Percentiles rank a stretch among this genome's conserved stretches.
Conservation (phyloP, 2,113 vertebrate genomes). For the Siphamia tubifer region DNA sequence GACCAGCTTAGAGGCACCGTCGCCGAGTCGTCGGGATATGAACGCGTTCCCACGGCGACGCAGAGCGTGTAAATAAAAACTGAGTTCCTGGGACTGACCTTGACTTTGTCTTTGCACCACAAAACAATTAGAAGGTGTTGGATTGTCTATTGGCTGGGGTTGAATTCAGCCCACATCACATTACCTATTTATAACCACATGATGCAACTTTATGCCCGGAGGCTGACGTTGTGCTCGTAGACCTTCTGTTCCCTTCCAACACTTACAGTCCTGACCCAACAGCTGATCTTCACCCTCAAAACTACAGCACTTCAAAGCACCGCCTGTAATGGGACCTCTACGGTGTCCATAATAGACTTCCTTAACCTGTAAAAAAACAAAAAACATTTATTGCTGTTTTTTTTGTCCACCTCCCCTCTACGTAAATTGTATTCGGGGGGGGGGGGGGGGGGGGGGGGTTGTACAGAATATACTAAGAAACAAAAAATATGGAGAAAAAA, state of each 20-base stretch:
- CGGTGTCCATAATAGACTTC: no score
- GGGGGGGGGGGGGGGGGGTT: no score
- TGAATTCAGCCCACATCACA: constrained; percentile 10
- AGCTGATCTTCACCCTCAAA: constrained; percentile 6
- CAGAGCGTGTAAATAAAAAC: not conserved
- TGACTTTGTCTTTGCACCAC: not conserved
- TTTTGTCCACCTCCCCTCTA: no score
- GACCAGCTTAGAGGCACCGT: constrained; percentile 19
- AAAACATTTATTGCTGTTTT: no score
- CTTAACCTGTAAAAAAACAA: no score
- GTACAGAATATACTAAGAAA: no score
- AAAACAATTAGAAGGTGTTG: constrained; percentile 25
- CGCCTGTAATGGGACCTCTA: no score
- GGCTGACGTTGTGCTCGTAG: not conserved
- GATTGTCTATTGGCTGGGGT: not conserved
- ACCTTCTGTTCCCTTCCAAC: not conserved
- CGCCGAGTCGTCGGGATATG: not conserved
- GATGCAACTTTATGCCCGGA: constrained; percentile 7
- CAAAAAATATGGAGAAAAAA: no score
- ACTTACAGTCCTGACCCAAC: not conserved
- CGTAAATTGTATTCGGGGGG: no score
- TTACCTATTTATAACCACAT: constrained; percentile 27
- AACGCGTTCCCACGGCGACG: not conserved
- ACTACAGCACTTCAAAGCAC: not conserved
- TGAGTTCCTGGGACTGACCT: constrained; percentile 3